These are phyloP conservation scores for Gulo gulo DNA, from an alignment of 2,113 vertebrate species.

Conservation along the genomic window DNA sequence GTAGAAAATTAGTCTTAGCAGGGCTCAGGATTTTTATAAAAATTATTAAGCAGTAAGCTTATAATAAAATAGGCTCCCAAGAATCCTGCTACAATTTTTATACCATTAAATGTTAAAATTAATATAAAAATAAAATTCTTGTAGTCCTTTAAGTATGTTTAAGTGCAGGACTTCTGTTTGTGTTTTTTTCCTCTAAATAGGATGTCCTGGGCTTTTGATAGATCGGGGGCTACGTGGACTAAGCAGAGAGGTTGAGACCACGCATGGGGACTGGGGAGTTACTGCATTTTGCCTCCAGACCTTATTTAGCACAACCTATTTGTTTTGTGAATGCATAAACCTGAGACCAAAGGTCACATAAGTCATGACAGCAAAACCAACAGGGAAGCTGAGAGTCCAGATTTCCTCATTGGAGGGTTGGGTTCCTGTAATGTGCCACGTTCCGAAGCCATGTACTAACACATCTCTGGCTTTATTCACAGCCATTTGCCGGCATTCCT, in stretches of 20 bases:
- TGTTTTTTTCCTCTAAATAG: neutral
- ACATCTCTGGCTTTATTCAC: slow-evolving; percentile 73
- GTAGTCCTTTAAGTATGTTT: neutral
- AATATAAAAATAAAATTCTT: neutral
- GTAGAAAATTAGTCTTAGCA: neutral
- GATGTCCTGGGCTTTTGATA: neutral
- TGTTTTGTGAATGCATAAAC: neutral
- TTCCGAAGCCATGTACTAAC: slow-evolving; percentile 62
- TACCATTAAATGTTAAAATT: neutral
- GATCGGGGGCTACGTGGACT: neutral
- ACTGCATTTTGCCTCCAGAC: neutral
- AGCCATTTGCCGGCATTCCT: slow-evolving; percentile 98
- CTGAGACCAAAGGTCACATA: neutral
- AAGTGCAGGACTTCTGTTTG: neutral
- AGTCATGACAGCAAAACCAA: neutral
- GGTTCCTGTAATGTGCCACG: neutral
- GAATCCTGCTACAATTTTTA: neutral
- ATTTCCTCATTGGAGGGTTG: neutral
- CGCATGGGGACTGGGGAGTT: neutral
- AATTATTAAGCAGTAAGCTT: neutral
- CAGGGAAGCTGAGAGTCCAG: neutral
- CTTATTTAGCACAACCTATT: neutral
- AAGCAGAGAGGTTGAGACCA: neutral
- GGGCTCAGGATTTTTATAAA: neutral
- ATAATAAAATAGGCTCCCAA: neutral